Evolutionary conservation across 37 sponge, comb jelly and placozoan genomes (phyloP), one percentile per base, ranked within the genome.

Genomic region (Crambe crambe): DNA sequence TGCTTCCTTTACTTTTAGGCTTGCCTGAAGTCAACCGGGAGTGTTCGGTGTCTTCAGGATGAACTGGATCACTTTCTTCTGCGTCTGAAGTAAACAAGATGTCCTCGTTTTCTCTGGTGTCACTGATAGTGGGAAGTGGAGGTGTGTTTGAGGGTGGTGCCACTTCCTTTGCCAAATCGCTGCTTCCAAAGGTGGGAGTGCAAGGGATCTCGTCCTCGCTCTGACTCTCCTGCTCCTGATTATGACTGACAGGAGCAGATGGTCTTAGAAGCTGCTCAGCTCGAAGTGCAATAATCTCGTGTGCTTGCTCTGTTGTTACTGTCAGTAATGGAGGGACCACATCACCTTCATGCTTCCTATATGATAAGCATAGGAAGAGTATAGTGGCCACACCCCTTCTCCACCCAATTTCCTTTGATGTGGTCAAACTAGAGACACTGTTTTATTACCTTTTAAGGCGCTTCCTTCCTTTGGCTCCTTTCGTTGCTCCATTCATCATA

Each of bases 211-310:
- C 58, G 35, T 68, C 77, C n/a, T n/a, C n/a, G n/a, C n/a, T n/a
- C n/a, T n/a, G n/a, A n/a, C n/a, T n/a, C 25, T 58, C 77, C 3
- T 37, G 2, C 2, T 22, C 66, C 0, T 74, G 26, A 38, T 22
- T 21, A 17, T 12, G 15, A 4, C 58, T 56, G 4, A 2, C 22
- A 47, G 10, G 6, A 4, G 3, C 59, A 31, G 74, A 41, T 6
- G 42, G 57, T 8, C 18, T 42, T n/a, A 83, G 61, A 17, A 83
- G 61, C 54, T 83, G 56, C 56, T 83, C 75, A 30, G 83, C 83
- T 83, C 75, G 71, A 44, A 62, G 39, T 0, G 38, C 39, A 15
- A 83, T 26, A 29, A 73, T 73, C 37, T 74, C 64, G 30, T 39
- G 37, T 32, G 75, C 65, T 44, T 83, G 44, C n/a, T 61, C n/a